Base-by-base conservation (phyloP, 2,888 invertebrate genomes). In the Acronicta leporina region DNA sequence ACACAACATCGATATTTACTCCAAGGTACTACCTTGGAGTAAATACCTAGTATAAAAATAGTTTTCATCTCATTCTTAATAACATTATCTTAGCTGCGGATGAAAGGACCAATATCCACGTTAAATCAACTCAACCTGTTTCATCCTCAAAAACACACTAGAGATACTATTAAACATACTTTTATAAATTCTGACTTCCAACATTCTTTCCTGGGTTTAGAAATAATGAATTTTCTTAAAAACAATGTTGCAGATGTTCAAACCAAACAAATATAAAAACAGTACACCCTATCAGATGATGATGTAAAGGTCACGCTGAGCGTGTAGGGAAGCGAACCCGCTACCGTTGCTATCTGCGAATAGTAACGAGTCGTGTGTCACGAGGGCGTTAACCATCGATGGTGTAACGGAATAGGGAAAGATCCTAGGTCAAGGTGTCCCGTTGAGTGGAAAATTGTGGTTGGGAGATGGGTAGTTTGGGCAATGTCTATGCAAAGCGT, bases 311-410 rank as follows among this genome's bases (percentile, higher is more conserved):
- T 81, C 81, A 79, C 35, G 7, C 38, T 38, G 51, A 55, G 70
- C 78, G 75, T 78, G 77, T 68, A 63, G 81, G 69, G 77, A 72
- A 68, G 49, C 73, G 63, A 78, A 77, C 70, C 77, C 62, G 72
- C 76, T 72, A 73, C 70, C 65, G 65, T 66, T 63, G 74, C 68
- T 80, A 81, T 81, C 81, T 66, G 52, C 57, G 75, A 72, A 78
- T 79, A 68, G 67, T 72, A 79, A 81, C 74, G 66, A 77, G 73
- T 71, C 68, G 66, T 70, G 79, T 75, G 79, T 77, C 78, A 78
- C 78, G 78, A 70, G 68, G 67, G 66, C 75, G 70, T 75, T 70
- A 75, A 62, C 68, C 71, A 68, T 73, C 71, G 73, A 59, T 44
- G 52, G 50, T 61, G 49, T 78, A 77, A 77, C 78, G 77, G 78